Conservation (phyloP, 2,888 invertebrate genomes). For the Amphimallon solstitiale region DNA sequence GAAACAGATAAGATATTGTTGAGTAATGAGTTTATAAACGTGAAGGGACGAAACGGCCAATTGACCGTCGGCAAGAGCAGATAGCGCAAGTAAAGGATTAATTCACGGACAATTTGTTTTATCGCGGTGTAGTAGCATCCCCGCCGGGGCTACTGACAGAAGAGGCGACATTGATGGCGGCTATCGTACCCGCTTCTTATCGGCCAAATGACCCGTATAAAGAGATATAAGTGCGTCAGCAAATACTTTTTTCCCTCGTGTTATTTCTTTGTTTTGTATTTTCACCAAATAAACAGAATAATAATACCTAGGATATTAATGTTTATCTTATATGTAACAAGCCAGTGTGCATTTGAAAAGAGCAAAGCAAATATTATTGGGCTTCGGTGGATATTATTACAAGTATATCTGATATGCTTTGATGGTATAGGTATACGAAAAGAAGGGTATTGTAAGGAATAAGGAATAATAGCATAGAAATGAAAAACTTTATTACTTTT, state of each 20-base stretch:
- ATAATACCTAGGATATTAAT: slow-evolving; percentile 5
- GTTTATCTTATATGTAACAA: slow-evolving; percentile 9
- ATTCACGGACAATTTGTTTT: slow-evolving; percentile 31
- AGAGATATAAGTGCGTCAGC: slow-evolving; percentile 7
- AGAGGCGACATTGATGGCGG: too few species aligned
- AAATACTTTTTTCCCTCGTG: slow-evolving; percentile 7
- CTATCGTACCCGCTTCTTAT: background rate
- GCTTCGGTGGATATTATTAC: background rate
- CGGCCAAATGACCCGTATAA: slow-evolving; percentile 6
- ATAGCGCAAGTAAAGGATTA: slow-evolving; percentile 11
- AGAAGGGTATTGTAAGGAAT: background rate
- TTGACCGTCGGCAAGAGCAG: slow-evolving; percentile 20
- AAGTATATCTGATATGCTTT: too few species aligned
- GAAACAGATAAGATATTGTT: slow-evolving; percentile 22
- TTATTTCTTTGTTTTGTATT: slow-evolving; percentile 6
- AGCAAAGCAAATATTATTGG: background rate
- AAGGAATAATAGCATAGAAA: background rate
- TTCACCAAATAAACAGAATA: background rate
- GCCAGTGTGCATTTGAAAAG: background rate
- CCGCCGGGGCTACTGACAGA: background rate
- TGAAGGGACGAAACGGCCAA: slow-evolving; percentile 19
- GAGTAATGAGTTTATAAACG: slow-evolving; percentile 29
- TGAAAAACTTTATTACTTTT: background rate
- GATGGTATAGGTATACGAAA: too few species aligned
- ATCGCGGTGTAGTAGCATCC: slow-evolving; percentile 2